Conservation (phyloP, 2,113 vertebrate species). For the Forbesichthys papilliferus region DNA sequence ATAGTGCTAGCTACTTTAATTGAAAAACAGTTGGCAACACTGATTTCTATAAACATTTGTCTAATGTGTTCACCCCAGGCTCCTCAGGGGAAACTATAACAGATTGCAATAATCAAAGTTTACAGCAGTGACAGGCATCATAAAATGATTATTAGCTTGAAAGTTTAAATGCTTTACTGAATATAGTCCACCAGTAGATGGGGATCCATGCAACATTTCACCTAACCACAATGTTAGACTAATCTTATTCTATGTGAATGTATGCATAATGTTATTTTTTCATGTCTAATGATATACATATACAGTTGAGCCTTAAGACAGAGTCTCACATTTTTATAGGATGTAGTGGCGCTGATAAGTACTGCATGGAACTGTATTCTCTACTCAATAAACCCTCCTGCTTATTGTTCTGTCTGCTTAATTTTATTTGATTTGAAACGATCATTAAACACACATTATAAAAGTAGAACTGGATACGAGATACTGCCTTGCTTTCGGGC, state of each 20-base stretch:
- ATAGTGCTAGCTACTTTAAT: too few relatives aligned
- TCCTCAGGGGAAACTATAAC: constrained; percentile 7
- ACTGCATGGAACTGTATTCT: constrained; percentile 43
- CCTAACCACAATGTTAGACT: too few relatives aligned
- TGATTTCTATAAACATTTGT: too few relatives aligned
- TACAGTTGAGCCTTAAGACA: background rate
- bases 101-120: background rate
- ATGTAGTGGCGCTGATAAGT: constrained; percentile 29
- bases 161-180: background rate
- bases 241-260: constrained; percentile 5
- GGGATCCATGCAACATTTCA: background rate
- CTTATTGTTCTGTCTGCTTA: constrained; percentile 48
- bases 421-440: constrained; percentile 54
- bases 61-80: background rate
- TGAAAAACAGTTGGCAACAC: too few relatives aligned
- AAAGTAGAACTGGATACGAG: background rate
- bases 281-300: constrained; percentile 27
- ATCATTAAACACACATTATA: background rate
- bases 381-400: constrained; percentile 28
- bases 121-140: background rate
- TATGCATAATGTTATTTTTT: constrained; percentile 1
- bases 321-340: background rate
- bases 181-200: background rate
- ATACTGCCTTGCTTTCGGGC: constrained; percentile 3
- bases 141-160: background rate